Conservation (phyloP, 35 echinoderm and acorn worm species). For the Lytechinus pictus region DNA sequence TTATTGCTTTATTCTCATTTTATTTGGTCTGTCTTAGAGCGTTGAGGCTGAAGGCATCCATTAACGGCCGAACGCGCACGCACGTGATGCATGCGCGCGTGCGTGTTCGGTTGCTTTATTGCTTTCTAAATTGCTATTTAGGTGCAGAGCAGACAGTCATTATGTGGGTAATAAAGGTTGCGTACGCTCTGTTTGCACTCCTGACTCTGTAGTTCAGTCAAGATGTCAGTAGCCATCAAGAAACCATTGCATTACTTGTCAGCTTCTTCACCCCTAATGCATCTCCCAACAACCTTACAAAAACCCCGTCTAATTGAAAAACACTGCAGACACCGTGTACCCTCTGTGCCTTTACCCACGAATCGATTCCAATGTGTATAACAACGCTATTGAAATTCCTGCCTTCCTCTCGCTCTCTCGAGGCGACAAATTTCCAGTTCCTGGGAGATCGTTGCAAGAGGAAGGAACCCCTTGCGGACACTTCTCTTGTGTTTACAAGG, state of each 20-base stretch:
- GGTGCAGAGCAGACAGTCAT: not conserved
- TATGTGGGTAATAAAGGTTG: not conserved
- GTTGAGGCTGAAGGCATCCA: not conserved
- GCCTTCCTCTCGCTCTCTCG: not conserved
- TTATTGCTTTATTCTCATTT: not conserved
- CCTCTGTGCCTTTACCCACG: not conserved
- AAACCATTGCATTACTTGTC: not conserved
- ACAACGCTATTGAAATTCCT: slow-evolving; percentile 23
- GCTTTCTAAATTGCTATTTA: slow-evolving; percentile 14
- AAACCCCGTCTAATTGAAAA: slow-evolving; percentile 39
- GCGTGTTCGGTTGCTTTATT: slow-evolving; percentile 10
- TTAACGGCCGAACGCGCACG: not conserved
- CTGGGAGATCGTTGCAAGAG: not conserved
- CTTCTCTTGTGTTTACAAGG: slow-evolving; percentile 46
- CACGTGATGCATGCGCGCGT: slow-evolving; percentile 13
- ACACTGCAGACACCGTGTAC: slow-evolving; percentile 43
- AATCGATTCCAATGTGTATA: slow-evolving; percentile 11
- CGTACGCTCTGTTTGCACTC: slow-evolving; percentile 15
- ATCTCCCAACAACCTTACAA: slow-evolving; percentile 5
- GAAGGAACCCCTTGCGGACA: slow-evolving; percentile 30
- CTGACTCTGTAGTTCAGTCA: not conserved
- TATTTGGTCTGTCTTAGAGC: not conserved
- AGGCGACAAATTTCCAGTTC: slow-evolving; percentile 49
- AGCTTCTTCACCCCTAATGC: slow-evolving; percentile 34
- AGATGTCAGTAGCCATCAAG: not conserved